These are phyloP conservation scores for Neoitamus cyanurus DNA, from an alignment of 2,888 invertebrate genomes.

Conservation along the genomic window DNA sequence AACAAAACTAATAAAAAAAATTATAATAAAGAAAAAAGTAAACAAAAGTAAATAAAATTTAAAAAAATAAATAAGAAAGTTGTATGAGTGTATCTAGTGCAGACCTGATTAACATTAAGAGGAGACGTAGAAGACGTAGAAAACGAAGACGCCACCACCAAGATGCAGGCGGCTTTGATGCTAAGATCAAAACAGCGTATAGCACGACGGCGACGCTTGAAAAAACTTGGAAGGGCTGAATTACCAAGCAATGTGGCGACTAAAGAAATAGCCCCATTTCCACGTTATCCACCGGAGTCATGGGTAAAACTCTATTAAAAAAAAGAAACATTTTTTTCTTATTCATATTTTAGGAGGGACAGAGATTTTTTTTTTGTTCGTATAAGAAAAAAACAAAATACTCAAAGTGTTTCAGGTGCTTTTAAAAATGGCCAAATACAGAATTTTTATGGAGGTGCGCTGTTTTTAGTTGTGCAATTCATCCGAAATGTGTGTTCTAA, in stretches of 20 bases:
- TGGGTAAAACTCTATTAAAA: constrained; percentile 68
- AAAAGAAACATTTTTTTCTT: constrained; percentile 60
- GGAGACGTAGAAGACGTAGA: constrained; percentile 57
- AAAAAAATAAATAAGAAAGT: not conserved
- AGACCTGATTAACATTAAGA: constrained; percentile 58
- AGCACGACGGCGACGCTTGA: constrained; percentile 80
- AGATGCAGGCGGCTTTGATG: constrained; percentile 94
- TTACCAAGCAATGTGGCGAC: constrained; percentile 90
- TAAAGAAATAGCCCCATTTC: constrained; percentile 87
- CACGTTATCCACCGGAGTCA: constrained; percentile 85
- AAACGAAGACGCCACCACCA: constrained; percentile 62
- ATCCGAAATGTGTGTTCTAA: not conserved
- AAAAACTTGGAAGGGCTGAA: constrained; percentile 79
- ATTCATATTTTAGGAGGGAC: constrained; percentile 9
- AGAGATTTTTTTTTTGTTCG: not conserved
- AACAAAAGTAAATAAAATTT: constrained; percentile 21
- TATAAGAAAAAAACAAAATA: not conserved
- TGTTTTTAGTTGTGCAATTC: constrained; percentile 1
- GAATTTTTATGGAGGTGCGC: not conserved
- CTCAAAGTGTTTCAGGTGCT: not conserved
- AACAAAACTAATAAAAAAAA: constrained; percentile 12
- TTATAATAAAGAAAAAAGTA: not conserved
- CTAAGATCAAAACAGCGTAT: constrained; percentile 91
- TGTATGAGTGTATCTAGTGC: constrained; percentile 57
- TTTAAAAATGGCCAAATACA: not conserved